phyloP scores from a whole-genome alignment of 2,113 vertebrate species.

The Eurystomus gularis region DNA sequence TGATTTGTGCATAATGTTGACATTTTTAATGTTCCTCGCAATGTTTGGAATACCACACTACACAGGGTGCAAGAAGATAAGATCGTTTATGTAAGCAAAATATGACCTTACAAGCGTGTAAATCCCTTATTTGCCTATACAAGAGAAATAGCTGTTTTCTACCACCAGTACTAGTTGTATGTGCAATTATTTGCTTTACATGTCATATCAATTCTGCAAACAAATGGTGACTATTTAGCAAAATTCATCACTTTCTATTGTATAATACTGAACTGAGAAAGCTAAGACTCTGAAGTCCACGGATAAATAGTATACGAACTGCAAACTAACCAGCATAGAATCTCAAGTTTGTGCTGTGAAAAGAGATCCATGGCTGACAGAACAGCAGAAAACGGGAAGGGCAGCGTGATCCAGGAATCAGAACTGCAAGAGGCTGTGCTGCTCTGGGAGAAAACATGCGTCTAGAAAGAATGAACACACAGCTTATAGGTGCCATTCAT shows the following conservation, averaged over 20 bases:
- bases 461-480: neutral
- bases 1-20: neutral
- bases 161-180: neutral
- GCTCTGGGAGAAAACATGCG: neutral
- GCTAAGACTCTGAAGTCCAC: neutral
- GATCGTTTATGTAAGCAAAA: slow-evolving; percentile 45
- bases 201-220: slow-evolving; percentile 51
- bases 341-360: neutral
- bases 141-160: slow-evolving; percentile 1
- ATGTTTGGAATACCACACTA: neutral
- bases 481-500: neutral
- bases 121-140: slow-evolving; percentile 15
- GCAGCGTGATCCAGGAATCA: neutral
- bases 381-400: neutral
- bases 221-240: slow-evolving; percentile 29
- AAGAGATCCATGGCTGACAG: neutral
- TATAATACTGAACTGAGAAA: neutral
- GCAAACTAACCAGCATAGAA: neutral
- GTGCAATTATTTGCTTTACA: slow-evolving; percentile 41
- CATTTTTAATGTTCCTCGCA: neutral
- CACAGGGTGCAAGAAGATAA: slow-evolving; percentile 19
- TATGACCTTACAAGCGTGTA: slow-evolving; percentile 18
- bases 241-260: neutral
- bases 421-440: neutral
- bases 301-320: neutral